Conservation (phyloP, 1,140 invertebrate genomes). For the Glossosoma conforme region DNA sequence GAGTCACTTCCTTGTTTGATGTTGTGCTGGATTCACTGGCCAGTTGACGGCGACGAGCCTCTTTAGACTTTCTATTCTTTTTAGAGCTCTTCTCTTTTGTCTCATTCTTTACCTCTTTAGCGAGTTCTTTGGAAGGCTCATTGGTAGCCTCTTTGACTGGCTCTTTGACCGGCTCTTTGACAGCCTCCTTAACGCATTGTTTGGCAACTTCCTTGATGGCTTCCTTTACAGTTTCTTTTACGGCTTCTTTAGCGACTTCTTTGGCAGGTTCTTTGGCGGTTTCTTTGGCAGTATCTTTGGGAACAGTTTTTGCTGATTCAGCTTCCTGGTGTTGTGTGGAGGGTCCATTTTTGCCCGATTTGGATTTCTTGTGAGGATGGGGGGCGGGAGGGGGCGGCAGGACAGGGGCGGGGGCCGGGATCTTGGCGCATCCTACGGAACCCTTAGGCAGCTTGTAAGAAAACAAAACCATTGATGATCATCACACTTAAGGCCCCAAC, state of each 20-base stretch:
- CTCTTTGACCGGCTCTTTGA: no score
- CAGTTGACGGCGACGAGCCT: conserved; percentile 18
- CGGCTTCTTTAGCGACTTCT: neutral
- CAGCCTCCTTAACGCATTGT: no score
- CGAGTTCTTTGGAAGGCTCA: neutral
- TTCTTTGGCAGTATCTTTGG: neutral
- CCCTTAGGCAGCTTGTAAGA: conserved; percentile 25
- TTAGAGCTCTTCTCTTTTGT: conserved; percentile 20
- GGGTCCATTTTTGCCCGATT: neutral
- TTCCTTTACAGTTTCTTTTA: neutral
- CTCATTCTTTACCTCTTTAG: neutral
- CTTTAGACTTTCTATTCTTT: conserved; percentile 16
- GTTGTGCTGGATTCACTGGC: conserved; percentile 18
- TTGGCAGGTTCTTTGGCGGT: neutral
- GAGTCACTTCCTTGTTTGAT: conserved; percentile 23
- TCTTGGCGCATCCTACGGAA: conserved; percentile 11
- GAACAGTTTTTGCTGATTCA: neutral
- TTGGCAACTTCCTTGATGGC: conserved; percentile 5
- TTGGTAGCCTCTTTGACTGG: neutral
- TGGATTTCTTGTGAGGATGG: conserved; percentile 11
- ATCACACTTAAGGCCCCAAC: no score
- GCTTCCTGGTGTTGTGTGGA: neutral
- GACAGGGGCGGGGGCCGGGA: neutral
- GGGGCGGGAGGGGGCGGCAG: conserved; percentile 3
- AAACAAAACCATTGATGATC: conserved; percentile 18